These are phyloP conservation scores for Meloe dianella DNA, from an alignment of 2,888 invertebrate genomes.

Conservation along the genomic window DNA sequence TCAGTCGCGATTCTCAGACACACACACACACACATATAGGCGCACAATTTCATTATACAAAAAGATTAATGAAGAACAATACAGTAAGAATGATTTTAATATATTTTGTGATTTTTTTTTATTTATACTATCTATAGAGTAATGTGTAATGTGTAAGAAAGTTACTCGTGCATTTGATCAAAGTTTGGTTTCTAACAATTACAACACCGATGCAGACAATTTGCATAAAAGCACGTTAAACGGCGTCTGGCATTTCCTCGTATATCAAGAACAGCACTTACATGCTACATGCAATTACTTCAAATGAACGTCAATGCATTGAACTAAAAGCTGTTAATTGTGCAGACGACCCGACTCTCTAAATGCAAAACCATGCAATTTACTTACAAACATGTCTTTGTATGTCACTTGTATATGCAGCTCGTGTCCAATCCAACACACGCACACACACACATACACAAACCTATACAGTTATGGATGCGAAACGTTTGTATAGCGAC, in stretches of 20 bases:
- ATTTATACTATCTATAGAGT: neutral
- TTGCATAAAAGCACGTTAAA: conserved; percentile 31
- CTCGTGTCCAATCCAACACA: conserved; percentile 22
- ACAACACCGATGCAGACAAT: conserved; percentile 17
- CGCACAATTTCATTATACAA: neutral
- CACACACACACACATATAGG: neutral
- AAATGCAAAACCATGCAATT: conserved; percentile 35
- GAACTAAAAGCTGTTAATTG: conserved; percentile 34
- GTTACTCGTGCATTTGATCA: neutral
- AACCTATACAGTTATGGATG: neutral
- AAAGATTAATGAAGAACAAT: too few relatives aligned
- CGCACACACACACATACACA: conserved; percentile 1
- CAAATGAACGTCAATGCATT: conserved; percentile 33
- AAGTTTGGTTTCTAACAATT: conserved; percentile 17
- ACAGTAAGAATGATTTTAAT: too few relatives aligned
- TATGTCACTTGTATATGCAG: conserved; percentile 34
- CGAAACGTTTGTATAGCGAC: conserved; percentile 8
- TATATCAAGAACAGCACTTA: conserved; percentile 32
- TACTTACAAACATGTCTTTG: conserved; percentile 35
- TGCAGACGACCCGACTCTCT: conserved; percentile 29
- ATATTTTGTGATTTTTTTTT: neutral
- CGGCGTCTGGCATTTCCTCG: conserved; percentile 23
- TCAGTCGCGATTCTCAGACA: neutral
- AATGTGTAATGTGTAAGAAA: neutral
- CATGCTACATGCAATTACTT: conserved; percentile 34